phyloP scores from a whole-genome alignment of 2,888 invertebrate genomes.

The Lasius fuliginosus region DNA sequence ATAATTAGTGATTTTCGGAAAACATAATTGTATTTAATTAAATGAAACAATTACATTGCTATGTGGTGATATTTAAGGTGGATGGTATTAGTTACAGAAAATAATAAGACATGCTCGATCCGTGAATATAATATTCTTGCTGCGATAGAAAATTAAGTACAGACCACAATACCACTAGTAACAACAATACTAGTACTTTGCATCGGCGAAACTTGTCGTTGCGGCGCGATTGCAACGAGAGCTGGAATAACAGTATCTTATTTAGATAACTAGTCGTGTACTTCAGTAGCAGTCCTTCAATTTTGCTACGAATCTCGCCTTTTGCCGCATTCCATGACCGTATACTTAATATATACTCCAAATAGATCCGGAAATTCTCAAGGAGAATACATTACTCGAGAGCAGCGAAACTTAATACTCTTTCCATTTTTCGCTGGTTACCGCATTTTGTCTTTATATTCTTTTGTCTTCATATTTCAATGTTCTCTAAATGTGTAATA shows the following conservation, averaged over 20 bases:
- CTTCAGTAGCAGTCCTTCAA: conserved; percentile 48
- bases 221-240: conserved; percentile 20
- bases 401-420: conserved; percentile 29
- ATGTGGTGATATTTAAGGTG: conserved; percentile 24
- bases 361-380: conserved; percentile 5
- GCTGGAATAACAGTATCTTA: conserved; percentile 48
- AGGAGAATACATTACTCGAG: conserved; percentile 21
- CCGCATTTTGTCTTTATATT: background rate
- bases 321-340: conserved; percentile 25
- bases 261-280: conserved; percentile 52
- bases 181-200: conserved; percentile 31
- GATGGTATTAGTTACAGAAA: conserved; percentile 15
- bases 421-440: conserved; percentile 10
- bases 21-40: conserved; percentile 5
- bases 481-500: background rate
- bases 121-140: conserved; percentile 41
- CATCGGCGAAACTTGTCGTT: conserved; percentile 22
- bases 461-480: background rate
- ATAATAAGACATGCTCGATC: conserved; percentile 15
- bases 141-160: conserved; percentile 50
- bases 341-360: background rate
- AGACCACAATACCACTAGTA: conserved; percentile 22
- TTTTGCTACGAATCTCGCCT: conserved; percentile 19
- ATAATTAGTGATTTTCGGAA: background rate
- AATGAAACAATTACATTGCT: conserved; percentile 10